phyloP scores from a whole-genome alignment of 2,113 vertebrate species.

The Clarias gariepinus region DNA sequence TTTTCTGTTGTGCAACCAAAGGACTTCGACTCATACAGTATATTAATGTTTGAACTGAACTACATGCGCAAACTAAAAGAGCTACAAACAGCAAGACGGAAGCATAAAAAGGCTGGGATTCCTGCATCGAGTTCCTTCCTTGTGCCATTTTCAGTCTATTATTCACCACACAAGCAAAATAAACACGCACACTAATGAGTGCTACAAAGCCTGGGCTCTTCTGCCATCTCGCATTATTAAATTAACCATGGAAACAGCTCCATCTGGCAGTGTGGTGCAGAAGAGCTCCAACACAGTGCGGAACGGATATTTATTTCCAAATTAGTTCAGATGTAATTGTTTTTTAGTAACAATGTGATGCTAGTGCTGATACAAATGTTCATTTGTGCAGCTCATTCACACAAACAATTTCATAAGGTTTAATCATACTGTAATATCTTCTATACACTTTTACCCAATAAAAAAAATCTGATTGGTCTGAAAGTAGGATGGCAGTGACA shows the following conservation, averaged over 20 bases:
- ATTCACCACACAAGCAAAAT: neutral
- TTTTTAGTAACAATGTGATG: neutral
- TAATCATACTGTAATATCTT: neutral
- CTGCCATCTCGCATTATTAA: slow-evolving; percentile 16
- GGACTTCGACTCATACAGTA: too few relatives aligned
- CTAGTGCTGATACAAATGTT: neutral
- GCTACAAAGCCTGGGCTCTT: neutral
- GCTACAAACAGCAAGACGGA: neutral
- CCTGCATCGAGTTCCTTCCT: neutral
- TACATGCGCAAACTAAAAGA: neutral
- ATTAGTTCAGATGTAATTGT: neutral
- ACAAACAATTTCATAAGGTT: neutral
- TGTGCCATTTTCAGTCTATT: slow-evolving; percentile 17
- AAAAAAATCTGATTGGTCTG: neutral
- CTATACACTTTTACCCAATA: neutral
- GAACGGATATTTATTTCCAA: neutral
- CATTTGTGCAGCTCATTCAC: neutral
- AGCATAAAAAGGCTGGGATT: slow-evolving; percentile 5
- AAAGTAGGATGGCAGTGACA: neutral
- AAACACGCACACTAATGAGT: slow-evolving; percentile 5
- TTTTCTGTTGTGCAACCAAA: neutral
- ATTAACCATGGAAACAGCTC: slow-evolving; percentile 16
- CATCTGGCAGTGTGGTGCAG: neutral
- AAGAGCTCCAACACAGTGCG: neutral
- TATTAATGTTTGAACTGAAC: neutral